Percentiles rank a stretch among this genome's conserved stretches.
Conservation (phyloP, 2,113 vertebrate species). For the Ia io region DNA sequence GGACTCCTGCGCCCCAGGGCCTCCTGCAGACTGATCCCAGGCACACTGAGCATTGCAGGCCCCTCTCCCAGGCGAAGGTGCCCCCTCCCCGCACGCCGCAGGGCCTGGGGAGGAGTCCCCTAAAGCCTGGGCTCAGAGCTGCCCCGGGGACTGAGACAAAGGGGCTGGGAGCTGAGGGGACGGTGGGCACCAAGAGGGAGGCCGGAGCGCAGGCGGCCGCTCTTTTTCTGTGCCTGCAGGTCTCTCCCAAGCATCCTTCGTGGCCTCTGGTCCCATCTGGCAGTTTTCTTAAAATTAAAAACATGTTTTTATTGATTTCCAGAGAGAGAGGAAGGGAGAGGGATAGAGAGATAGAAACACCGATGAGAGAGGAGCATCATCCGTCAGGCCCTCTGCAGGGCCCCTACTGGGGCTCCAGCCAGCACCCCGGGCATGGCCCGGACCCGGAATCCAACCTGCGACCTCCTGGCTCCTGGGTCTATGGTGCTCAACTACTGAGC, state of each 20-base stretch:
- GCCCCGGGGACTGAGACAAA: accelerated
- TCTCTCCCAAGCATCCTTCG: not conserved
- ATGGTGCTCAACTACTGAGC: too few relatives aligned
- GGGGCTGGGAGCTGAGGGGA: not conserved
- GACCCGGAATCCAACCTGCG: too few relatives aligned
- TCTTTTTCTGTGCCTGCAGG: not conserved
- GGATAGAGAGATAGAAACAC: too few relatives aligned
- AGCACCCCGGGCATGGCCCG: too few relatives aligned
- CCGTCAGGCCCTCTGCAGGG: too few relatives aligned
- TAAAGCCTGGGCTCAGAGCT: not conserved
- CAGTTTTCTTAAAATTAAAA: not conserved
- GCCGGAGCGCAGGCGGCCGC: not conserved
- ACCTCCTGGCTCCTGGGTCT: too few relatives aligned
- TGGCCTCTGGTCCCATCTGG: not conserved
- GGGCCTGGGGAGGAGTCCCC: not conserved
- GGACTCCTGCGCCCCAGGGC: not conserved
- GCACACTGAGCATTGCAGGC: too few relatives aligned
- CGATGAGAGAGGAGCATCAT: too few relatives aligned
- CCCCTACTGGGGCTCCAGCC: too few relatives aligned
- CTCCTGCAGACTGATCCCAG: accelerated
- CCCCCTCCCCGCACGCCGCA: not conserved
- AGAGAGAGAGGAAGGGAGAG: too few relatives aligned
- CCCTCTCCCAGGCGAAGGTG: not conserved
- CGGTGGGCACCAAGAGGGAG: not conserved
- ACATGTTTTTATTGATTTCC: too few relatives aligned